Conservation (phyloP, 2,797 vertebrate genomes). For the Danio tinwini region DNA sequence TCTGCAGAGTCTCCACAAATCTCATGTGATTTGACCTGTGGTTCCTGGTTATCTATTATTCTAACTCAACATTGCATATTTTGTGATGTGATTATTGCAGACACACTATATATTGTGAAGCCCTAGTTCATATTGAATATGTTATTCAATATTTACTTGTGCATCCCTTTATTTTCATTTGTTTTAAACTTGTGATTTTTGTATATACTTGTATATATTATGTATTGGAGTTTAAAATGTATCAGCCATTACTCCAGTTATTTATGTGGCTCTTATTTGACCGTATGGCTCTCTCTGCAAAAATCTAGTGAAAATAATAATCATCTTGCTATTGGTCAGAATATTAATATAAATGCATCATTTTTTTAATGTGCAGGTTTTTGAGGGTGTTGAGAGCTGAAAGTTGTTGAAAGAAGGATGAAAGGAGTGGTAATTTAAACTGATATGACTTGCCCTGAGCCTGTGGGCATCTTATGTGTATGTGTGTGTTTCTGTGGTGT, state of each 20-base stretch:
- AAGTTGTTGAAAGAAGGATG: conserved; percentile 30
- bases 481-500: conserved; percentile 44
- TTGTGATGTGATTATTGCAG: too few species aligned
- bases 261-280: too few species aligned
- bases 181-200: not conserved
- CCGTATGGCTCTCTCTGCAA: too few species aligned
- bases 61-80: too few species aligned
- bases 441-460: conserved; percentile 43
- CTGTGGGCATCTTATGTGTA: conserved; percentile 30
- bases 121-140: not conserved
- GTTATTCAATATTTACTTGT: not conserved
- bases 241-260: too few species aligned
- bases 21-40: too few species aligned
- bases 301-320: too few species aligned
- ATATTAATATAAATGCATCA: not conserved
- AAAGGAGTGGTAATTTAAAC: conserved; percentile 49
- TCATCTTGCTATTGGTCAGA: too few species aligned
- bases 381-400: not conserved
- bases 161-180: not conserved
- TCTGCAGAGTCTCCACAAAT: too few species aligned
- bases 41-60: too few species aligned
- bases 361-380: not conserved
- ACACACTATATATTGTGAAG: too few species aligned
- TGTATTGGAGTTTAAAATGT: too few species aligned
- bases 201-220: not conserved